Percentiles rank a stretch among this genome's conserved stretches.
Conservation (phyloP, 2,888 invertebrate species). For the Latheticus oryzae region DNA sequence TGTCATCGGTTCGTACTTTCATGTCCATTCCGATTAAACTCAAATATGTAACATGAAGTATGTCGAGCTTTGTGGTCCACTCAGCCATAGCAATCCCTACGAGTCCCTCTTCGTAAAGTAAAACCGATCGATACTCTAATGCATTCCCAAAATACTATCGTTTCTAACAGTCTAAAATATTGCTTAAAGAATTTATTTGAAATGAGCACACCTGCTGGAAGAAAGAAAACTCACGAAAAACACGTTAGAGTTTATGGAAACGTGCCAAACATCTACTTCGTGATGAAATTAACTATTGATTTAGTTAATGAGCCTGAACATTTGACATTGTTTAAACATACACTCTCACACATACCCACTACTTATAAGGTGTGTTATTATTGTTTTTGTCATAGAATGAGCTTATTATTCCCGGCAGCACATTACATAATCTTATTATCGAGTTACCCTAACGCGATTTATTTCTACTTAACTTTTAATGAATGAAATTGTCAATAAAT, state of each 20-base stretch:
- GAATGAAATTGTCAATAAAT: no score
- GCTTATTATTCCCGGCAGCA: slow-evolving; percentile 35
- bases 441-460: slow-evolving; percentile 38
- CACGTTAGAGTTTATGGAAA: not conserved
- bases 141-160: no score
- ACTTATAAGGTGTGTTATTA: slow-evolving; percentile 3
- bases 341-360: slow-evolving; percentile 3
- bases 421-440: slow-evolving; percentile 38
- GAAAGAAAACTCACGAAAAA: not conserved
- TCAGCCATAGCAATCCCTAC: no score
- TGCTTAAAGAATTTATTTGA: no score
- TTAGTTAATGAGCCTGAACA: slow-evolving; percentile 28
- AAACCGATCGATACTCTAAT: no score
- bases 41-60: no score
- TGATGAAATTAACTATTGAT: slow-evolving; percentile 31
- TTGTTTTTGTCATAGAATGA: slow-evolving; percentile 25
- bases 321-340: slow-evolving; percentile 18
- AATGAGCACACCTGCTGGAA: slow-evolving; percentile 1
- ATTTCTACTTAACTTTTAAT: slow-evolving; percentile 22
- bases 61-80: no score
- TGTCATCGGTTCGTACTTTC: no score
- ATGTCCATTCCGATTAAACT: no score
- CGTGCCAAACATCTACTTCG: slow-evolving; percentile 10
- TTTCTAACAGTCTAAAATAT: no score
- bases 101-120: no score